Conservation (phyloP, 2,888 invertebrate genomes). For the Drosophila greeni region DNA sequence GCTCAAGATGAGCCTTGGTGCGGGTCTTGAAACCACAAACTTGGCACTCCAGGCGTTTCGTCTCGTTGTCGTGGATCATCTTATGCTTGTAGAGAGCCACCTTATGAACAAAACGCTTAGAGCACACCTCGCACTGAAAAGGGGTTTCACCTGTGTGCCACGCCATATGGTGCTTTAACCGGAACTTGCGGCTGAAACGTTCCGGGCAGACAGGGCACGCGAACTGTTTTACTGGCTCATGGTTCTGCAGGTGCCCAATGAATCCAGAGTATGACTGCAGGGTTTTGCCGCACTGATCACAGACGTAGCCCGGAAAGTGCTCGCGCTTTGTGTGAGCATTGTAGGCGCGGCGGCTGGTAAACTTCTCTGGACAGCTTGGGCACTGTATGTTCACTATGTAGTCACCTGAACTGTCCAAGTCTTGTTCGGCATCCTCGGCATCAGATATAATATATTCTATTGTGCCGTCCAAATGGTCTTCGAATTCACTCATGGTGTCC, state of each 20-base stretch:
- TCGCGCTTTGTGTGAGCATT: constrained; percentile 65
- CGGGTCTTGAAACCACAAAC: constrained; percentile 78
- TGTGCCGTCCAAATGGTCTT: constrained; percentile 61
- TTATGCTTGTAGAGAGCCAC: constrained; percentile 69
- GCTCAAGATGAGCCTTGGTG: constrained; percentile 79
- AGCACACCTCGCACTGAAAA: constrained; percentile 65
- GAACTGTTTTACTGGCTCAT: constrained; percentile 65
- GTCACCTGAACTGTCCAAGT: constrained; percentile 59
- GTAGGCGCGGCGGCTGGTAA: constrained; percentile 56
- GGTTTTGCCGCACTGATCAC: constrained; percentile 70
- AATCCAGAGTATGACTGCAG: constrained; percentile 67
- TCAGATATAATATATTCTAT: constrained; percentile 63
- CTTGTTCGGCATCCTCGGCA: constrained; percentile 45
- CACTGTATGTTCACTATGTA: constrained; percentile 61
- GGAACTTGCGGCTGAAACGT: constrained; percentile 61
- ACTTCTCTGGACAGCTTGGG: constrained; percentile 60
- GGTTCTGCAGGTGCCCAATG: constrained; percentile 64
- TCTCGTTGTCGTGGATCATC: constrained; percentile 71
- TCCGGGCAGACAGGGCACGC: constrained; percentile 69
- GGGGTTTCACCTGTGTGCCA: constrained; percentile 70
- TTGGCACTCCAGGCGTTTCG: constrained; percentile 66
- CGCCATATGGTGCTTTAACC: constrained; percentile 68
- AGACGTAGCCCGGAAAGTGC: constrained; percentile 67
- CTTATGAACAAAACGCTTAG: constrained; percentile 68
- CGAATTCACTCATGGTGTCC: constrained; percentile 60